A percentile compares a stretch with the other conserved stretches of the same genome.
Conservation (phyloP, 2,113 vertebrate genomes). For the Aplodontia rufa region DNA sequence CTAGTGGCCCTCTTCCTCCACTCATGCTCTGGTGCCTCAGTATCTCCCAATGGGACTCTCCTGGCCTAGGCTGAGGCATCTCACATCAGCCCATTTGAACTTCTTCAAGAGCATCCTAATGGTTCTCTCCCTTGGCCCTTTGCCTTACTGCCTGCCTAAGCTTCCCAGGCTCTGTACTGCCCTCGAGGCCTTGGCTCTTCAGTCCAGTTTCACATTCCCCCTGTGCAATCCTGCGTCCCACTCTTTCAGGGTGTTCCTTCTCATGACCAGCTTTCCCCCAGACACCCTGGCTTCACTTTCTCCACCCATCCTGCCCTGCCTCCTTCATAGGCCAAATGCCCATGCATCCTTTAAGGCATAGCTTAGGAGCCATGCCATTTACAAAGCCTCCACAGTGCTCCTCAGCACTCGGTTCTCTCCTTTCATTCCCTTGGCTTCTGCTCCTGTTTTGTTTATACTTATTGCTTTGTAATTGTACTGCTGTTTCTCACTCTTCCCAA, state of each 20-base stretch:
- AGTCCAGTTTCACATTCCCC: accelerated
- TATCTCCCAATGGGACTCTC: not conserved
- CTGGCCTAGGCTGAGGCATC: not conserved
- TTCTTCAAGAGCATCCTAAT: not conserved
- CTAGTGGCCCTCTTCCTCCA: not conserved
- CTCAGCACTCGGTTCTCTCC: not conserved
- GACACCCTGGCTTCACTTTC: not conserved
- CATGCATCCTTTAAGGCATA: not conserved
- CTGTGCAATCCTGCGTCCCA: not conserved
- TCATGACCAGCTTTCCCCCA: not conserved
- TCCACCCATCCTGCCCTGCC: not conserved
- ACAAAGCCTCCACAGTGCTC: not conserved
- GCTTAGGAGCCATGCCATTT: not conserved
- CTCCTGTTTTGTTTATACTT: not conserved
- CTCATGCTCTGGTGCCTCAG: not conserved
- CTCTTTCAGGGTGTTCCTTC: not conserved
- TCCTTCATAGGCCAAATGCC: not conserved
- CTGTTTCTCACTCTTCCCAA: not conserved
- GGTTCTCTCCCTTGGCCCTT: not conserved
- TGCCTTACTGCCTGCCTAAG: not conserved
- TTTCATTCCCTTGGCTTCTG: not conserved
- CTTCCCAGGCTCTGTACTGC: not conserved
- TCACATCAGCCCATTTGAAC: not conserved
- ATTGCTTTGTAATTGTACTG: not conserved
- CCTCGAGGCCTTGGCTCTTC: not conserved